Evolutionary conservation across 1,140 invertebrate species (phyloP), one percentile per base, ranked within the genome.

Genomic region (Magallana gigas): DNA sequence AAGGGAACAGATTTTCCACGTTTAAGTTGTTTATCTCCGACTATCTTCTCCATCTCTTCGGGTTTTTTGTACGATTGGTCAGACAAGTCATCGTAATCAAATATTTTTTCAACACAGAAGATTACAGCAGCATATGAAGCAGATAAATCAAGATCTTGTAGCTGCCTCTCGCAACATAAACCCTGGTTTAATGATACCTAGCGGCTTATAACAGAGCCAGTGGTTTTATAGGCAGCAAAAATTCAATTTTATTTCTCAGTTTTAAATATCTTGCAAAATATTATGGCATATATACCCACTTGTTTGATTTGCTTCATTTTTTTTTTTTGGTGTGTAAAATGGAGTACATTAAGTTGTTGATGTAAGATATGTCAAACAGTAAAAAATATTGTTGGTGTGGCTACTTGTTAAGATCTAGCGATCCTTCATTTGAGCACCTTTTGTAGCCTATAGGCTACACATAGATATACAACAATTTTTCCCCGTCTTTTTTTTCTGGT

Each of bases 31-130:
- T 29, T 76, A 29, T 29, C 16, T 29, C 68, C 23, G 23, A 36
- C 0, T 11, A 76, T 76, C 68, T 76, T 12, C 1, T 9, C 36
- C 23, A 29, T 12, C 36, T 9, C 8, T 8, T 76, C 23, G 8
- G 68, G 6, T 76, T 76, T 76, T 64, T 64, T 23, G 68, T 29
- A 76, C 36, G 68, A 76, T 76, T 76, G 68, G 68, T 76, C 68
- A 76, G 36, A 76, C 68, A 76, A 76, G 68, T 71, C 11, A 23
- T 76, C 68, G 23, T 76, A 29, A 76, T 76, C 68, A 4, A 29
- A 29, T 36, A 29, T 76, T 29, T 76, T 76, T 76, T 8, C 18
- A 76, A 12, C 36, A 76, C 60, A 62, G 23, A 76, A 76, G 68
- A 76, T 76, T 76, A 76, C 23, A 29, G 18, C 12, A 76, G 36